Evolutionary conservation across 2,797 vertebrate genomes (phyloP).

Genomic region (Poeciliopsis infans): DNA sequence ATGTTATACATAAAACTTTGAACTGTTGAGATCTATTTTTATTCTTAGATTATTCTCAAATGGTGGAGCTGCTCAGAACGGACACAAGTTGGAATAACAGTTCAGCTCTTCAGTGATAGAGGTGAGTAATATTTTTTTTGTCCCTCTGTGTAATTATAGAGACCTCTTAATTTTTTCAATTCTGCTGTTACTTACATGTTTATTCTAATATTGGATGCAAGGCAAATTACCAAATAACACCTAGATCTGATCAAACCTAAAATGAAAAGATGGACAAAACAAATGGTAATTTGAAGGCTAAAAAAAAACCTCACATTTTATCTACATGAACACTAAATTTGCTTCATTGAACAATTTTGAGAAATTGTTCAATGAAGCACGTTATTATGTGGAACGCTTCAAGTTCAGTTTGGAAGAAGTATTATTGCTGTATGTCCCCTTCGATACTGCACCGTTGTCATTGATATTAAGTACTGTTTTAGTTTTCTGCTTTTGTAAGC

Average conservation of each 20-base stretch:
- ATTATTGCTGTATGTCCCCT: background rate
- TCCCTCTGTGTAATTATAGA: background rate
- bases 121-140: conserved; percentile 43
- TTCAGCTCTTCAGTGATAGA: conserved; percentile 6
- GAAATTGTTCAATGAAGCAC: background rate
- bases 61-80: background rate
- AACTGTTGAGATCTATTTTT: background rate
- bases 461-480: background rate
- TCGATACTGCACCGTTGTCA: background rate
- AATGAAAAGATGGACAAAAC: too few relatives aligned
- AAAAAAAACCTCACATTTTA: background rate
- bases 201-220: background rate
- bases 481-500: background rate
- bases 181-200: background rate
- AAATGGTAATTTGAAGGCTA: background rate
- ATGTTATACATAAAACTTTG: background rate
- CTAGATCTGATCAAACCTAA: background rate
- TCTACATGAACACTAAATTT: background rate
- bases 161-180: background rate
- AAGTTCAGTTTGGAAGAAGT: background rate
- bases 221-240: background rate
- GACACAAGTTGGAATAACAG: conserved; percentile 16
- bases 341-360: background rate
- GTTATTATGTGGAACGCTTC: background rate
- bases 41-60: background rate